phyloP scores from a whole-genome alignment of 2,888 invertebrate genomes.

The Mechanitis messenoides region DNA sequence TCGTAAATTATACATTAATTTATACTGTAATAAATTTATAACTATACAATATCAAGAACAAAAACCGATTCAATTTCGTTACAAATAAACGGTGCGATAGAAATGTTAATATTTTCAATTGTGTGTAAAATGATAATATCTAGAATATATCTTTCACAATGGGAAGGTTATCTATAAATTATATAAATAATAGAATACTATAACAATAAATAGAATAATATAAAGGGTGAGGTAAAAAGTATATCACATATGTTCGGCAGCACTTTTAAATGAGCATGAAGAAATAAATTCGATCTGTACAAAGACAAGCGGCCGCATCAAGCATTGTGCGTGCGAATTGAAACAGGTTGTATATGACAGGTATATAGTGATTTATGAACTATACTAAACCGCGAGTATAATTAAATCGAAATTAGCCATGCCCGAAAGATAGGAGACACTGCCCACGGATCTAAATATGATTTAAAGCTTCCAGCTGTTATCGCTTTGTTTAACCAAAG shows the following conservation, averaged over 20 bases:
- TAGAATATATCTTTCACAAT: constrained; percentile 60
- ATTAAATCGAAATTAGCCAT: constrained; percentile 67
- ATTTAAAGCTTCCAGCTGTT: constrained; percentile 54
- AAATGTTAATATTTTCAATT: constrained; percentile 68
- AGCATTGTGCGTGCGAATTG: constrained; percentile 66
- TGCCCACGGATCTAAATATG: constrained; percentile 54
- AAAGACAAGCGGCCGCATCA: constrained; percentile 49
- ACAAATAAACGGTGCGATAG: constrained; percentile 48
- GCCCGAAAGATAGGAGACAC: constrained; percentile 64
- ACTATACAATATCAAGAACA: neutral
- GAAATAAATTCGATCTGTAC: constrained; percentile 69
- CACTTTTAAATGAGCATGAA: constrained; percentile 66
- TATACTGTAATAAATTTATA: neutral
- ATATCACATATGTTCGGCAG: constrained; percentile 52
- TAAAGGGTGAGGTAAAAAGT: constrained; percentile 54
- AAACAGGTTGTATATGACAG: constrained; percentile 75
- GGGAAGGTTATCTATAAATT: constrained; percentile 60
- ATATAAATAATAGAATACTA: constrained; percentile 55
- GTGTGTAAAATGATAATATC: constrained; percentile 63
- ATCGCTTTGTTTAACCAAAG: constrained; percentile 42
- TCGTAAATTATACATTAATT: neutral
- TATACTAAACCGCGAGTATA: constrained; percentile 66
- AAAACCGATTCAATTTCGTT: neutral
- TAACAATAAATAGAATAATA: constrained; percentile 53
- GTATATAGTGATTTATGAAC: constrained; percentile 73